phyloP scores from a whole-genome alignment of 2,888 invertebrate species.

The Monochamus alternatus region DNA sequence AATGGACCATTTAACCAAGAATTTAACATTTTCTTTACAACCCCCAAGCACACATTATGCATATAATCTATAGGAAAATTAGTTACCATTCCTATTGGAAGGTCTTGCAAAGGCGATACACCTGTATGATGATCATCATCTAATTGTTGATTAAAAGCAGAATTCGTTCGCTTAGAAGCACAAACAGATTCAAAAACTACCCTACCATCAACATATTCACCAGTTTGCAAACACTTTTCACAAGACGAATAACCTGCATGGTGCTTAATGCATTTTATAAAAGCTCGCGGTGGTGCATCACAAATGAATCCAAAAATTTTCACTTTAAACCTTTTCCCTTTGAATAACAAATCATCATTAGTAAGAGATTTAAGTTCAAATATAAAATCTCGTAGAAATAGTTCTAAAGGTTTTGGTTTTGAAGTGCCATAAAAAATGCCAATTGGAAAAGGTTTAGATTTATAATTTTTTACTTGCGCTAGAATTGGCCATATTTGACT shows the following conservation, averaged over 20 bases:
- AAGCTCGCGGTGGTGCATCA: constrained; percentile 10
- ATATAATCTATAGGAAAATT: constrained; percentile 33
- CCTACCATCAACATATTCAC: constrained; percentile 13
- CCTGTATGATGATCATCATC: constrained; percentile 36
- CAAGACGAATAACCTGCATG: constrained; percentile 13
- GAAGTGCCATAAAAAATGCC: constrained; percentile 36
- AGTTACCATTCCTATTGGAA: constrained; percentile 24
- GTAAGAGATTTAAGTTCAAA: constrained; percentile 14
- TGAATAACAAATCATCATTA: constrained; percentile 1
- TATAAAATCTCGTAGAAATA: constrained; percentile 11
- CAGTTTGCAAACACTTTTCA: constrained; percentile 11
- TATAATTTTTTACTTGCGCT: constrained; percentile 22
- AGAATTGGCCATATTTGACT: constrained; percentile 39
- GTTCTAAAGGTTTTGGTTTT: constrained; percentile 28
- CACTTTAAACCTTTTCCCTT: constrained; percentile 8
- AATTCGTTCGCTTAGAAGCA: constrained; percentile 6
- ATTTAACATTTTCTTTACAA: constrained; percentile 33
- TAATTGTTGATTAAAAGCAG: constrained; percentile 13
- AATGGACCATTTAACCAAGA: constrained; percentile 23
- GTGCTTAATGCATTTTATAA: constrained; percentile 11
- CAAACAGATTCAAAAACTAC: constrained; percentile 6
- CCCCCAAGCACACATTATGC: constrained; percentile 29
- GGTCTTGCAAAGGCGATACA: constrained; percentile 22
- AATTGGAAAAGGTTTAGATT: constrained; percentile 33
- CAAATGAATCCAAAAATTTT: constrained; percentile 18